Percentiles rank a stretch among this genome's conserved stretches.
Conservation (phyloP, 2,113 vertebrate genomes). For the Eulacestoma nigropectus region DNA sequence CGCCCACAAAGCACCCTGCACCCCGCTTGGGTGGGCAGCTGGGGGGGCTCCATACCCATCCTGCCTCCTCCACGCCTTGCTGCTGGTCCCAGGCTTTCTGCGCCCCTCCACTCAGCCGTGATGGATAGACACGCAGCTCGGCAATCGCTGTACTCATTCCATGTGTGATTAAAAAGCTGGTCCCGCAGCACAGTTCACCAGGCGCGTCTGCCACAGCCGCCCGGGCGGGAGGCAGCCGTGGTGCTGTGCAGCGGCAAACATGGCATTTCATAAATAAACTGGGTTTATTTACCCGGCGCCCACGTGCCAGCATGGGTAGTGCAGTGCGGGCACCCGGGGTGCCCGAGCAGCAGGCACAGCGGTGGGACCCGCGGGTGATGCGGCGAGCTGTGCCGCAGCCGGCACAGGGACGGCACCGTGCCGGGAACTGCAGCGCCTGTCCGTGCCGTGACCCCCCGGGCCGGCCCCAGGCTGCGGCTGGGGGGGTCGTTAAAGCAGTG, state of each 20-base stretch:
- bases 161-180: neutral
- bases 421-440: neutral
- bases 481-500: slow-evolving; percentile 68
- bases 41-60: neutral
- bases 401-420: neutral
- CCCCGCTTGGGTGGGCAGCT: neutral
- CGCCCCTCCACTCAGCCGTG: neutral
- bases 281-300: neutral
- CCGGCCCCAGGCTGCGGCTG: neutral
- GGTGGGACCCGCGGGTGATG: neutral
- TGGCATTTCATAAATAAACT: neutral
- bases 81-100: neutral
- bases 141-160: neutral
- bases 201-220: neutral
- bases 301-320: neutral
- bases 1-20: neutral
- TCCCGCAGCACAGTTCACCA: neutral
- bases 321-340: neutral
- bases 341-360: neutral
- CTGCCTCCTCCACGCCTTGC: neutral
- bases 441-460: neutral
- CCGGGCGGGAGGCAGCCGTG: neutral
- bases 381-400: neutral
- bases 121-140: neutral
- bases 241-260: neutral